Base-by-base conservation (phyloP, 1,140 invertebrate species). In the Sminthurinus signatus region DNA sequence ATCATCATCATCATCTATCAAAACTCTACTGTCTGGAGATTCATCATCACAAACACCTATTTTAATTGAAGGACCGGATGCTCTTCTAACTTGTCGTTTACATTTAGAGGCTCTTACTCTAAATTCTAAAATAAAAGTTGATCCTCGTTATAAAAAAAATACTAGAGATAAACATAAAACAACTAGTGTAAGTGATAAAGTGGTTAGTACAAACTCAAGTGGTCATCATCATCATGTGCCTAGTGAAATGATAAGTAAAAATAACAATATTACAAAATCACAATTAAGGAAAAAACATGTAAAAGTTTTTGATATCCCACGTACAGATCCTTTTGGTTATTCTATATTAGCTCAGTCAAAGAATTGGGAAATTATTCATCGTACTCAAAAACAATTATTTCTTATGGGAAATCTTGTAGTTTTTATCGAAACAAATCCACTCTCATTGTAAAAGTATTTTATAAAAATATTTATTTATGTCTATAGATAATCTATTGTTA, bases 371-470 rank as follows among this genome's bases (percentile, higher is more conserved):
- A 81, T 85, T 72, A 85, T 87, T 74, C 80, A 82, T 28, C 80
- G 91, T 56, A 81, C 88, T 75, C 77, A 93, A n/a, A 82, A 85
- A 42, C 88, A 93, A 76, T 69, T 93, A 65, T 76, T 96, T 73
- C 77, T 94, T 50, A 81, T 91, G 62, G 92, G 92, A 23, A 91
- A 94, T 75, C 89, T 93, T 76, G 82, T 94, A 28, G 90, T 83
- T 10, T 60, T 65, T 23, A 60, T 65, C 1, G 64, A 65, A n/a
- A 5, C 32, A 5, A 36, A 36, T n/a, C n/a, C n/a, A n/a, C n/a
- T n/a, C n/a, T n/a, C n/a, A n/a, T n/a, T n/a, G n/a, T n/a, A n/a
- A n/a, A n/a, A n/a, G n/a, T n/a, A n/a, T n/a, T n/a, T n/a, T n/a
- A n/a, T n/a, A n/a, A n/a, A n/a, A n/a, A n/a, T n/a, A n/a, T n/a